These are phyloP conservation scores for Onchidella celtica DNA, from an alignment of 2,888 invertebrate genomes.

Conservation along the genomic window DNA sequence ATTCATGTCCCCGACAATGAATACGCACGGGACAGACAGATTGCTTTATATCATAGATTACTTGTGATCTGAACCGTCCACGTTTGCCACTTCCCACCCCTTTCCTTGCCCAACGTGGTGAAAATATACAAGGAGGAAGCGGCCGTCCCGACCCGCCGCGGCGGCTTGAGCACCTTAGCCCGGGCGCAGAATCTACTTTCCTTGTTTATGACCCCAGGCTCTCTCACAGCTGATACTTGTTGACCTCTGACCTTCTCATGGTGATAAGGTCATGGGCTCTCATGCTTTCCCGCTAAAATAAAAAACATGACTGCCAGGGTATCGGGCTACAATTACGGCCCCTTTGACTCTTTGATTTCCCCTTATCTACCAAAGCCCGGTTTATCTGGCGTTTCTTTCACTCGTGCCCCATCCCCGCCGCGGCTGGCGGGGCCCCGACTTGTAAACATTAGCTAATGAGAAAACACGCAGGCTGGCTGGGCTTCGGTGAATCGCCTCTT, in stretches of 20 bases:
- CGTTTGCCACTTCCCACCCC: no score
- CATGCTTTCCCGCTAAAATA: slow-evolving; percentile 40
- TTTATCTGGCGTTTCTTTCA: slow-evolving; percentile 24
- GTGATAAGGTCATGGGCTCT: slow-evolving; percentile 45
- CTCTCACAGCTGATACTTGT: slow-evolving; percentile 47
- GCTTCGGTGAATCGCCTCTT: slow-evolving; percentile 24
- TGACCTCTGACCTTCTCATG: slow-evolving; percentile 50
- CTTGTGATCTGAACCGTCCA: no score
- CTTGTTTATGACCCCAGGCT: slow-evolving; percentile 42
- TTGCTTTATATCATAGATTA: no score
- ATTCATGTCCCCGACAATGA: no score
- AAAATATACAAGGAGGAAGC: no score
- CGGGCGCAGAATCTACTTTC: slow-evolving; percentile 28
- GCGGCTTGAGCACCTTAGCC: neutral
- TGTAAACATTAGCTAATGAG: slow-evolving; percentile 48
- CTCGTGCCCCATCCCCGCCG: neutral
- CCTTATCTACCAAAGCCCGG: slow-evolving; percentile 26
- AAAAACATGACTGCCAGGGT: slow-evolving; percentile 31
- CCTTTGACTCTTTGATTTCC: slow-evolving; percentile 32
- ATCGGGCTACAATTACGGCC: slow-evolving; percentile 45
- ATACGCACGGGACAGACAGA: no score
- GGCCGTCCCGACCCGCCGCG: neutral
- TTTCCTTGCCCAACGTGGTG: no score
- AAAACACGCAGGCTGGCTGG: neutral
- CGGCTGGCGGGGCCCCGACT: slow-evolving; percentile 17